Evolutionary conservation across 2,113 vertebrate genomes (phyloP), one percentile per base, ranked within the genome.

Genomic region (Onychorhynchus coronatus): DNA sequence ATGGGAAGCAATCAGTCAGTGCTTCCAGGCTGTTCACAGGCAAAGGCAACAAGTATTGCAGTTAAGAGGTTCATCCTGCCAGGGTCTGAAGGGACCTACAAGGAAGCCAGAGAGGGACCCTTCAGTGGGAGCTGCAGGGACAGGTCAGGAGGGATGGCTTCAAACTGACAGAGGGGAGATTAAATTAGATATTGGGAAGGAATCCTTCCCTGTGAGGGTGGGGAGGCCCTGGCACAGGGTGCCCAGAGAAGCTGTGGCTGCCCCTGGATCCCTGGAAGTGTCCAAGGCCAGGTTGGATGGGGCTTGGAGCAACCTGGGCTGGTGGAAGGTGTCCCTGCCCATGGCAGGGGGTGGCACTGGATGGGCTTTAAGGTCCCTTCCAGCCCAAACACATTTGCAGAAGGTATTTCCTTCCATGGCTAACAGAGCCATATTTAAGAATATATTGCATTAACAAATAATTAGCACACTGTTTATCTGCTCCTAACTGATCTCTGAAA

Each of bases 101-200:
- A 14, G 44, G 8, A 14, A 19, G 8, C 25, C 27, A 66, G 8
- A n/a, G 28, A 9, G 39, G 16, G 53, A 25, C 33, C 2, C 28
- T 17, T 8, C 46, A 6, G 7, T 33, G 6, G 59, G 37, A 24
- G 0, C 52, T n/a, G 61, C 37, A 22, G 15, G 3, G 37, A 25
- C 33, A 35, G 33, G 15, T 11, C 46, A 2, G 0, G 33, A n/a
- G 17, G 27, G 6, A 17, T 1, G 44, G 31, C 6, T 5, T 62
- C 46, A 16, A 1, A 6, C 19, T 39, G 50, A 15, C 7, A 74
- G 6, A 18, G 11, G 11, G 33, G 37, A 25, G 18, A 30, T 46
- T 1, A 2, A n/a, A 16, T 25, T 21, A 41, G 28, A 10, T 61
- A 6, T 75, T 21, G 2, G 28, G 12, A 46, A 24, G 44, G 2